Percentiles rank a stretch among this genome's conserved stretches.
phyloP scores from a whole-genome alignment of 2,888 invertebrate species.

The Plebejus argus region DNA sequence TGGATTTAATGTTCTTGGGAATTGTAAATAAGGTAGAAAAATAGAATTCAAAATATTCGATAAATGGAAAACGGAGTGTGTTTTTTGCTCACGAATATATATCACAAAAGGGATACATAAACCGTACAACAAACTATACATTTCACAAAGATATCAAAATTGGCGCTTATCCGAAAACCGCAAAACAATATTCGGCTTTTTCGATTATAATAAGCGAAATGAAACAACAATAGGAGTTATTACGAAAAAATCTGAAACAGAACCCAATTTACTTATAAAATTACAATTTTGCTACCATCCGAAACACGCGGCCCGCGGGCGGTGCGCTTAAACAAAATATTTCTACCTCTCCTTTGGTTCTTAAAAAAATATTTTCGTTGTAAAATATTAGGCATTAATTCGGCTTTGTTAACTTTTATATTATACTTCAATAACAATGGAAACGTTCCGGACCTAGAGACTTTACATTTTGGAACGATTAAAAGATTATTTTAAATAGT shows the following conservation, averaged over 20 bases:
- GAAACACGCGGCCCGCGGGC: constrained; percentile 6
- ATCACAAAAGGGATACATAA: too few relatives aligned
- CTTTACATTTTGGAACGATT: not conserved
- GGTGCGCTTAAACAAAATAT: not conserved
- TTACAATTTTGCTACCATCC: constrained; percentile 25
- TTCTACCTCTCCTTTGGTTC: constrained; percentile 8
- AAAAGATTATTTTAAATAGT: not conserved
- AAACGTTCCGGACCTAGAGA: not conserved
- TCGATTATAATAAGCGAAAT: constrained; percentile 24
- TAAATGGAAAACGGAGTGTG: too few relatives aligned
- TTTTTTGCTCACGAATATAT: too few relatives aligned
- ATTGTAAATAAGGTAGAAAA: too few relatives aligned
- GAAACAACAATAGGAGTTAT: constrained; percentile 30
- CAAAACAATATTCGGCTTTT: constrained; percentile 16
- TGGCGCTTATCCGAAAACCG: not conserved
- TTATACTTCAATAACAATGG: constrained; percentile 27
- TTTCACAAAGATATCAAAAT: too few relatives aligned
- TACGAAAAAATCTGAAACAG: constrained; percentile 26
- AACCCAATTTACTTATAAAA: constrained; percentile 29
- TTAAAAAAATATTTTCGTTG: constrained; percentile 27
- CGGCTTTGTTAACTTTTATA: constrained; percentile 13
- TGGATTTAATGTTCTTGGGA: not conserved
- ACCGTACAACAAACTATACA: too few relatives aligned
- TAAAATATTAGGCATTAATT: constrained; percentile 21
- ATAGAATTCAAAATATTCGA: too few relatives aligned